Evolutionary conservation across 2,113 vertebrate genomes (phyloP), one percentile per base, ranked within the genome.

Genomic region (Hirundichthys speculiger): DNA sequence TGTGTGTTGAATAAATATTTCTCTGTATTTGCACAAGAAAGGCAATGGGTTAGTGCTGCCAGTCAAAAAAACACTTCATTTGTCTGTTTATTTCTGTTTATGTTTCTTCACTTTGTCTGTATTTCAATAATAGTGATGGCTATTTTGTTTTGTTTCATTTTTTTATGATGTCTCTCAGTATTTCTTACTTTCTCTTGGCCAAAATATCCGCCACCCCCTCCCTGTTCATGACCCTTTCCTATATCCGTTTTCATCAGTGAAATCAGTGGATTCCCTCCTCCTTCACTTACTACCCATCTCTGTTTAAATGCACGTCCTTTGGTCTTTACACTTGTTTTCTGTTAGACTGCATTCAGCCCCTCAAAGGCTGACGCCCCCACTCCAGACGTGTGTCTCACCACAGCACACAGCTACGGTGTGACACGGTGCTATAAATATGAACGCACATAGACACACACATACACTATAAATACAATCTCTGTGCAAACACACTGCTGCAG

Each of bases 391-490:
- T 89, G 87, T 88, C 86, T 86, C 82, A 64, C 89, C 87, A 15
- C 87, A 83, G 77, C 82, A 75, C 73, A 69, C 81, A 86, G 77
- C 81, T 60, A 84, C 60, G 69, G 80, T 82, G 75, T 84, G 83
- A 88, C 75, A 84, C 71, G 5, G 19, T 43, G 78, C 83, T 88
- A 91, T 87, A 89, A 90, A 91, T 91, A 90, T 50, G 50, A 85
- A 48, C 22, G 58, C 69, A 74, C 80, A 75, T 41, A 75, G 47
- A 79, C 65, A 85, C 52, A 73, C 65, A 77, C 64, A 82, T 62
- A 71, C 78, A 73, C 86, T 89, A 87, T 85, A 91, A 89, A 88
- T 88, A 86, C 73, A 76, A 67, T 80, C 75, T 60, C 72, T 85
- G 81, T 86, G 80, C 76, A 88, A 86, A 88, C 87, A 86, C 88